Evolutionary conservation across 2,888 invertebrate genomes (phyloP).

Genomic region (Euplagia quadripunctaria): DNA sequence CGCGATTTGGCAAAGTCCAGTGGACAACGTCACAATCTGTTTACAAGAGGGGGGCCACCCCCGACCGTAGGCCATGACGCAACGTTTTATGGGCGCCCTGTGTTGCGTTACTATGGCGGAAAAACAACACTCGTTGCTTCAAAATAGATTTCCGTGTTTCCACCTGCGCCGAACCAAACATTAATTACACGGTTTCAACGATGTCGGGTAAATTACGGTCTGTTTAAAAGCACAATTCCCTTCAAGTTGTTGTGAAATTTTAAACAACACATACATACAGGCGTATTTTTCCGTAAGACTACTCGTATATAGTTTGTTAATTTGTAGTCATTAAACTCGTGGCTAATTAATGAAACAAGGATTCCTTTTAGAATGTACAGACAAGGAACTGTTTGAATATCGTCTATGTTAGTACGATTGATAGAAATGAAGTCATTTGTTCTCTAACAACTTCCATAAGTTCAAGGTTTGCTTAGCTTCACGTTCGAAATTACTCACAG

Average conservation of each 20-base stretch:
- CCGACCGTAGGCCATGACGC: conserved; percentile 76
- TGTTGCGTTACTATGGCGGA: conserved; percentile 81
- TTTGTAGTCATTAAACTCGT: conserved; percentile 51
- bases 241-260: conserved; percentile 37
- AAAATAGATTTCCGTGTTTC: conserved; percentile 83
- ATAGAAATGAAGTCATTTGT: conserved; percentile 27
- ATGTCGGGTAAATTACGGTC: conserved; percentile 55
- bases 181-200: conserved; percentile 60
- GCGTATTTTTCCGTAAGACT: conserved; percentile 31
- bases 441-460: conserved; percentile 27
- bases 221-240: conserved; percentile 51
- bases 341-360: conserved; percentile 61
- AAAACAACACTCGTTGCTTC: conserved; percentile 79
- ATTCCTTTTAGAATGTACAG: conserved; percentile 44
- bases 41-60: conserved; percentile 82
- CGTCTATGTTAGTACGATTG: conserved; percentile 28
- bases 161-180: conserved; percentile 69
- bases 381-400: conserved; percentile 56
- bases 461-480: conserved; percentile 42
- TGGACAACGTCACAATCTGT: conserved; percentile 83
- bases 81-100: conserved; percentile 79
- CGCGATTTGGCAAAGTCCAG: conserved; percentile 77
- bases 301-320: conserved; percentile 31
- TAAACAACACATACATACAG: conserved; percentile 32
- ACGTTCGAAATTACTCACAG: conserved; percentile 31